Conservation (phyloP, 2,888 invertebrate species). For the Euzetes globulus region DNA sequence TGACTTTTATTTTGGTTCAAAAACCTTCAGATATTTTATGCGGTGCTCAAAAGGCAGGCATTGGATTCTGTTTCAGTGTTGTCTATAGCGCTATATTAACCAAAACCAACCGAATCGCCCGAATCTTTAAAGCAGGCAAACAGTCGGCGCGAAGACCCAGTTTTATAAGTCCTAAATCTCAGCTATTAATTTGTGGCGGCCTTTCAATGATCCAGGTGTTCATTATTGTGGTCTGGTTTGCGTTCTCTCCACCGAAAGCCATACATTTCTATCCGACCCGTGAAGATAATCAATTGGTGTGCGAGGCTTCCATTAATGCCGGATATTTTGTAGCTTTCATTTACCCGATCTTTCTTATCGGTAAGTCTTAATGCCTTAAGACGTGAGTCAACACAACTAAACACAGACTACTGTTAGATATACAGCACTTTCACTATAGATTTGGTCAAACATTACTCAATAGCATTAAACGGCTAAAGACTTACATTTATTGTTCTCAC, state of each 20-base stretch:
- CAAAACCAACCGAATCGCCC: constrained; percentile 47
- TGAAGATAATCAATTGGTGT: constrained; percentile 85
- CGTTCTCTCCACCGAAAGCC: constrained; percentile 78
- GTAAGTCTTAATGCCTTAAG: constrained; percentile 11
- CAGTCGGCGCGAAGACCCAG: constrained; percentile 48
- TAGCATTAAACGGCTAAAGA: background rate
- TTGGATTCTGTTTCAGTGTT: constrained; percentile 49
- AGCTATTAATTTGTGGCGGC: constrained; percentile 48
- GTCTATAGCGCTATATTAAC: constrained; percentile 50
- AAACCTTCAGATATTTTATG: constrained; percentile 47
- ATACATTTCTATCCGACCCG: constrained; percentile 83
- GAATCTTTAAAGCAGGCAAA: constrained; percentile 46
- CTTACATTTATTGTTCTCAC: background rate
- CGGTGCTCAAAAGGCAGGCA: constrained; percentile 48
- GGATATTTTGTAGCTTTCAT: constrained; percentile 60
- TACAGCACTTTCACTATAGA: background rate
- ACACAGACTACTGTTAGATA: background rate
- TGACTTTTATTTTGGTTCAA: constrained; percentile 48
- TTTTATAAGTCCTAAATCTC: constrained; percentile 51
- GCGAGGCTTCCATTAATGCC: constrained; percentile 77
- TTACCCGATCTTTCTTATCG: constrained; percentile 80
- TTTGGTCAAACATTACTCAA: constrained; percentile 12
- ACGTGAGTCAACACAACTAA: background rate
- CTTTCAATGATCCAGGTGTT: constrained; percentile 51
- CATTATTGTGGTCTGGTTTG: constrained; percentile 84